These are phyloP conservation scores for Diarsia brunnea DNA, from an alignment of 2,888 invertebrate genomes.

Conservation along the genomic window DNA sequence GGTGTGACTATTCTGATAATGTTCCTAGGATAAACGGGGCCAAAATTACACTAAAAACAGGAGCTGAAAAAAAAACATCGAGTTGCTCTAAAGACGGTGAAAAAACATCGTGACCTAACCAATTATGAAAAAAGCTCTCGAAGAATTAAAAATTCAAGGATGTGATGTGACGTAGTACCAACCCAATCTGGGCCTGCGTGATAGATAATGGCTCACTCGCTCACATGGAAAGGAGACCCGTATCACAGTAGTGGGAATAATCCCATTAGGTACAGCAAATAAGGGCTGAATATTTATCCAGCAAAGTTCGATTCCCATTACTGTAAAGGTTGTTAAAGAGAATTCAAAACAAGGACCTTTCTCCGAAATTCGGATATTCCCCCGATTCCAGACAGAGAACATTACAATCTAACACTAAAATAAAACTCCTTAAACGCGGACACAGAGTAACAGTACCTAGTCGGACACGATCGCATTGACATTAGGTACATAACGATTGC, in stretches of 20 bases:
- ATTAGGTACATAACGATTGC: conserved; percentile 89
- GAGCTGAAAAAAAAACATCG: too few species aligned
- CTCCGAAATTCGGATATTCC: conserved; percentile 25
- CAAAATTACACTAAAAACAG: too few species aligned
- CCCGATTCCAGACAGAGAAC: conserved; percentile 30
- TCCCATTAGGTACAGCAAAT: background rate
- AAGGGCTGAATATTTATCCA: background rate
- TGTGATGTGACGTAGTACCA: background rate
- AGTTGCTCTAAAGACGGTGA: background rate
- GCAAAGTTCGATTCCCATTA: background rate
- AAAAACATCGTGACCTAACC: background rate
- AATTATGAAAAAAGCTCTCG: background rate
- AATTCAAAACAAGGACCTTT: background rate
- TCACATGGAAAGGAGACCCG: background rate
- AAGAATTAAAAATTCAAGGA: background rate
- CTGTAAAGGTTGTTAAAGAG: background rate
- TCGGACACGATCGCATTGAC: conserved; percentile 84
- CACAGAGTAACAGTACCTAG: conserved; percentile 80
- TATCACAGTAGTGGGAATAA: background rate
- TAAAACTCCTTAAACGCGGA: conserved; percentile 81
- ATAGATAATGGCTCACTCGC: background rate
- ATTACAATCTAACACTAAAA: conserved; percentile 70
- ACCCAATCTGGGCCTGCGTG: background rate
- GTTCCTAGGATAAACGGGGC: too few species aligned
- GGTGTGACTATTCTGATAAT: too few species aligned